Percentiles rank a stretch among this genome's conserved stretches.
Conservation (phyloP, 2,113 vertebrate species). For the Sitta europaea region DNA sequence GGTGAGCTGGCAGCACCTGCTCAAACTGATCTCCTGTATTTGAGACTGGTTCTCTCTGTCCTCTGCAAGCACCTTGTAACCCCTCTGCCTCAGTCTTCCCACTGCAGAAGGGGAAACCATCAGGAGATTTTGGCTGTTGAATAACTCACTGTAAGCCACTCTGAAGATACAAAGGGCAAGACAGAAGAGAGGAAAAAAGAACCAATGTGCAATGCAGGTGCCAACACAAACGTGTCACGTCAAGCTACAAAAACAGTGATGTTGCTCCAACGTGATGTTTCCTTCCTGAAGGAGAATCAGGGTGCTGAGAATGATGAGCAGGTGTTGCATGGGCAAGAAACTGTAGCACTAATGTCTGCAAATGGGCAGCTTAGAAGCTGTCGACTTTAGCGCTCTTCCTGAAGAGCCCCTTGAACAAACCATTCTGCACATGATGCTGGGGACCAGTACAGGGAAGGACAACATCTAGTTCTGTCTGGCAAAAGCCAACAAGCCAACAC, state of each 20-base stretch:
- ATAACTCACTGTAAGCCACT: background rate
- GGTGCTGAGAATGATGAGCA: background rate
- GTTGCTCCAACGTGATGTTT: background rate
- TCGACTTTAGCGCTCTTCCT: background rate
- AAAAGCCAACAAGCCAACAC: background rate
- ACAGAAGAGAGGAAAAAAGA: background rate
- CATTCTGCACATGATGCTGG: background rate
- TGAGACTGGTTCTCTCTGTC: background rate
- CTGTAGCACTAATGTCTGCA: background rate
- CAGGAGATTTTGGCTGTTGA: background rate
- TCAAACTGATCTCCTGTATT: background rate
- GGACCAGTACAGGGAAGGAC: background rate
- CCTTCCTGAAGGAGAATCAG: background rate
- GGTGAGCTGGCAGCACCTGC: accelerated
- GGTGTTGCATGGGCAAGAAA: background rate
- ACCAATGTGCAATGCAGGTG: accelerated
- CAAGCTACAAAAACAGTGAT: background rate
- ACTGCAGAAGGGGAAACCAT: background rate
- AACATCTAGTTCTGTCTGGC: background rate
- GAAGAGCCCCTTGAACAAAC: background rate
- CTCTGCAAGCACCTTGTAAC: background rate
- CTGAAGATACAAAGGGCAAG: background rate
- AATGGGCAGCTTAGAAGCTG: background rate
- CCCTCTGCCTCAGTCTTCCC: background rate
- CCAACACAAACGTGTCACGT: background rate